phyloP scores from a whole-genome alignment of 2,113 vertebrate species.

The Scopus umbretta region DNA sequence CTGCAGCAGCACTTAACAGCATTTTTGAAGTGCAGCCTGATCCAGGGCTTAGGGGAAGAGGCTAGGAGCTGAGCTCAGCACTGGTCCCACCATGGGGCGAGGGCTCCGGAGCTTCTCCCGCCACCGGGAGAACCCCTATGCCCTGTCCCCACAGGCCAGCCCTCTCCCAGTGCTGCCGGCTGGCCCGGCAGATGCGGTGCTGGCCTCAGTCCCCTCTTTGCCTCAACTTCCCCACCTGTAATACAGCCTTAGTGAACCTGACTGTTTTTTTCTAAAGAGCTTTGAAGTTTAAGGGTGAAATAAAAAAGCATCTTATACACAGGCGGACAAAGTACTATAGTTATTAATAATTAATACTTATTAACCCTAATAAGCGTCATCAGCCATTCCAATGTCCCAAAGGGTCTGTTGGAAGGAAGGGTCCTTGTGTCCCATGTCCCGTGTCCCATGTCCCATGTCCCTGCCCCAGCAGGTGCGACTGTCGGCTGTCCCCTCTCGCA shows the following conservation, averaged over 20 bases:
- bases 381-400: neutral
- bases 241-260: neutral
- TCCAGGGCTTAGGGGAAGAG: neutral
- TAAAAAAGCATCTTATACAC: neutral
- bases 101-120: neutral
- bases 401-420: neutral
- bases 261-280: neutral
- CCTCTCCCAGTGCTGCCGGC: rapidly evolving
- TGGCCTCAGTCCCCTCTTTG: neutral
- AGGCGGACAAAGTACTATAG: neutral
- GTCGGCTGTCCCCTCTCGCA: rapidly evolving
- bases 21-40: constrained; percentile 19
- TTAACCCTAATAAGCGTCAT: neutral
- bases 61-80: neutral
- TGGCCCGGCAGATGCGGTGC: neutral
- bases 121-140: neutral
- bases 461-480: neutral
- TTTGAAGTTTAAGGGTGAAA: neutral
- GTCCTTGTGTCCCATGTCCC: neutral
- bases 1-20: neutral
- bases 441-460: neutral
- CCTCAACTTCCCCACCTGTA: neutral
- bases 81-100: neutral
- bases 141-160: neutral
- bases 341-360: neutral